Evolutionary conservation across 2,888 invertebrate genomes (phyloP).

Genomic region (Mimas tiliae): DNA sequence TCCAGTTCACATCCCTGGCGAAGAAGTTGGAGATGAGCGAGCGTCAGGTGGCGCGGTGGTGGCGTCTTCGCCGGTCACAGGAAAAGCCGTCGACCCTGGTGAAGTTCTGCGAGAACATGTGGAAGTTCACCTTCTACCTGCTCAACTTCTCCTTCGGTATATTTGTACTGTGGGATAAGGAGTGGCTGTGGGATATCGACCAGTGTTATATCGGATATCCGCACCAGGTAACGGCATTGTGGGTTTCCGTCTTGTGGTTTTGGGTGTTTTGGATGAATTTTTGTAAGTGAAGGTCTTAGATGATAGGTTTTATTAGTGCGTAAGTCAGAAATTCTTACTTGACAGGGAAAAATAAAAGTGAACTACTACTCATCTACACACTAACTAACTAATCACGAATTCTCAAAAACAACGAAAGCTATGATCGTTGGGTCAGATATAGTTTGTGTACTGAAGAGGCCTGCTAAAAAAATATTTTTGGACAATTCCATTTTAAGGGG

Average conservation of each 20-base stretch:
- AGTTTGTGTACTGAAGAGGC: too few species aligned
- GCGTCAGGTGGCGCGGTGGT: conserved; percentile 96
- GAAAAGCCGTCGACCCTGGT: conserved; percentile 95
- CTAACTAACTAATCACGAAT: too few species aligned
- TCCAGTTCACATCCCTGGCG: conserved; percentile 88
- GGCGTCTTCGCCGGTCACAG: conserved; percentile 92
- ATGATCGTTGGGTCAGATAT: too few species aligned
- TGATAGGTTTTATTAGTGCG: too few species aligned
- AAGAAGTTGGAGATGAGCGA: conserved; percentile 94
- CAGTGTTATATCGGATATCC: conserved; percentile 94
- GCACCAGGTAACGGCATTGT: conserved; percentile 86
- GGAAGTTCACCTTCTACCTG: conserved; percentile 95
- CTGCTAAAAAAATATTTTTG: too few species aligned
- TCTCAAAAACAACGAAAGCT: too few species aligned
- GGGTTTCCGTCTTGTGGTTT: background rate
- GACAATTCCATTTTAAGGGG: too few species aligned
- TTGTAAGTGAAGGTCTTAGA: too few species aligned
- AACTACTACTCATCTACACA: too few species aligned
- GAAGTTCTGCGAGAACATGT: conserved; percentile 97
- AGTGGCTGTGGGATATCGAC: conserved; percentile 97
- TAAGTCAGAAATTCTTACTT: too few species aligned
- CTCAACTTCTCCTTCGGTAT: conserved; percentile 93
- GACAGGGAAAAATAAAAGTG: too few species aligned
- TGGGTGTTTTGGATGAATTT: background rate
- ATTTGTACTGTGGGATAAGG: conserved; percentile 94